Percentiles rank a stretch among this genome's conserved stretches.
These are phyloP conservation scores for Eilema depressum DNA, from an alignment of 2,888 invertebrate genomes.

Conservation along the genomic window DNA sequence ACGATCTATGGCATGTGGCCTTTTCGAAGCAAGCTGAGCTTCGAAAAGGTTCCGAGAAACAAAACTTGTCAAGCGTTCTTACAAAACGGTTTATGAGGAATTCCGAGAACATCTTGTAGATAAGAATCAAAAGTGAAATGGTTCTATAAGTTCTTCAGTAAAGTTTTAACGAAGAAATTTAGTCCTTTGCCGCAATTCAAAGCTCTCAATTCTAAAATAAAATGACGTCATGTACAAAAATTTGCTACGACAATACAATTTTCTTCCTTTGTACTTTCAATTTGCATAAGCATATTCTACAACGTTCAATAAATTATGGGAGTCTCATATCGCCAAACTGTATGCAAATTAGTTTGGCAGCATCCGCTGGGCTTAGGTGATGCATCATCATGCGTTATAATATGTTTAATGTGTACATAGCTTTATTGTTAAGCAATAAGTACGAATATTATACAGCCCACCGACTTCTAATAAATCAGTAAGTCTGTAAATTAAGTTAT, in stretches of 20 bases:
- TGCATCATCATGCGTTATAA: conserved; percentile 3
- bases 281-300: not conserved
- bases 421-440: not conserved
- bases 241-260: not conserved
- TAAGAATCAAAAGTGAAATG: not conserved
- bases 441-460: too few relatives aligned
- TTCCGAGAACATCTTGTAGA: not conserved
- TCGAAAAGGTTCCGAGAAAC: not conserved
- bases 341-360: conserved; percentile 20
- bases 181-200: not conserved
- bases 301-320: conserved; percentile 7
- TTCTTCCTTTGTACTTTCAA: not conserved
- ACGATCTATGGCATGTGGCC: too few relatives aligned
- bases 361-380: not conserved
- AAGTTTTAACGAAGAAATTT: not conserved
- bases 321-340: conserved; percentile 9
- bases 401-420: not conserved
- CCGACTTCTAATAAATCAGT: too few relatives aligned
- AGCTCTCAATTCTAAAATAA: not conserved
- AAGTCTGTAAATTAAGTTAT: too few relatives aligned
- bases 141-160: not conserved
- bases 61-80: not conserved
- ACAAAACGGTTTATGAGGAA: not conserved
- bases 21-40: not conserved
- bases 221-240: not conserved